These are phyloP conservation scores for Drosophila mimetica DNA, from an alignment of 2,888 invertebrate genomes.

Conservation along the genomic window DNA sequence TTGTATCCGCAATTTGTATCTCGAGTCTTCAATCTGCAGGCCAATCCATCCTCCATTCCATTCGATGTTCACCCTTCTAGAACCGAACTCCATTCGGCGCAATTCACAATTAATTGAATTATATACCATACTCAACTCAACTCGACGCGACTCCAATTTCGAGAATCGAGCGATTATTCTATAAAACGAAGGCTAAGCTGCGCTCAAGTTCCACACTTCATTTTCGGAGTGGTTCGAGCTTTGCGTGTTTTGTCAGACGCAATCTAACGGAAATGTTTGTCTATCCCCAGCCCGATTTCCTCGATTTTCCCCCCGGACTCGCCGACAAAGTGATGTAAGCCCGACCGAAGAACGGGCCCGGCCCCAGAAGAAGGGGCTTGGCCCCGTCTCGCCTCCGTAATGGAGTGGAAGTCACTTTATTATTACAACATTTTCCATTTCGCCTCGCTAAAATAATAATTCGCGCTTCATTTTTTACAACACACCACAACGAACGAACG, in stretches of 20 bases:
- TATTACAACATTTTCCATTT: conserved; percentile 79
- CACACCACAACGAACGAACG: conserved; percentile 57
- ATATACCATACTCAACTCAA: conserved; percentile 20
- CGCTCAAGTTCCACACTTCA: conserved; percentile 20
- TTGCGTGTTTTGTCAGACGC: conserved; percentile 42
- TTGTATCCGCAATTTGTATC: background rate
- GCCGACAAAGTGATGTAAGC: conserved; percentile 20
- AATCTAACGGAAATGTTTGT: conserved; percentile 73
- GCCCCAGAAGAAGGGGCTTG: conserved; percentile 35
- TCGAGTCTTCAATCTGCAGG: conserved; percentile 3
- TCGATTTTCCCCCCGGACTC: background rate
- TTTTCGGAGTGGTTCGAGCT: conserved; percentile 53
- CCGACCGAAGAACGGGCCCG: conserved; percentile 20
- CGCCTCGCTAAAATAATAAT: conserved; percentile 77
- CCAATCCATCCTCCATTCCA: conserved; percentile 15
- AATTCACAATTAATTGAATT: conserved; percentile 43
- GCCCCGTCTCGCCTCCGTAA: conserved; percentile 43
- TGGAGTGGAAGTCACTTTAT: conserved; percentile 67
- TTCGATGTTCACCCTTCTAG: conserved; percentile 26
- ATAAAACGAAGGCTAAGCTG: conserved; percentile 39
- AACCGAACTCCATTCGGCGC: conserved; percentile 16
- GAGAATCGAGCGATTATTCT: conserved; percentile 30
- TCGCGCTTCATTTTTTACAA: conserved; percentile 76
- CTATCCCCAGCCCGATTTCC: conserved; percentile 24
- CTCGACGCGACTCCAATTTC: conserved; percentile 22